Base-by-base conservation (phyloP, 1,140 invertebrate genomes). In the Mamestra configurata region DNA sequence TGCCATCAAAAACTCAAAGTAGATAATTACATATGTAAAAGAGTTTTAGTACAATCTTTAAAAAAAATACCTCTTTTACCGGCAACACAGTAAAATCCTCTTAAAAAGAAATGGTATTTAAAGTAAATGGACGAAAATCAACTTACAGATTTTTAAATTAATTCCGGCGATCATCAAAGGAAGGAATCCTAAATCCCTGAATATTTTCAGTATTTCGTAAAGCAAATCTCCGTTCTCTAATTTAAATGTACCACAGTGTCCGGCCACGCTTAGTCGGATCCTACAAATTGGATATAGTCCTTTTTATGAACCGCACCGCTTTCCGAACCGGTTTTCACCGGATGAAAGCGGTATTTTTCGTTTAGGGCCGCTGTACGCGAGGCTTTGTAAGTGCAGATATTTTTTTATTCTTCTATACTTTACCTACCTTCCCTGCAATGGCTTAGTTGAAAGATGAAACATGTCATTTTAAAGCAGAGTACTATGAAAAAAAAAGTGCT, bases 201-300 rank as follows among this genome's bases (percentile, higher is more conserved):
- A 55, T 55, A 73, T 57, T 35, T 35, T 13, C 35, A 35, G 22
- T 20, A 71, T 71, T 72, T 27, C 22, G 31, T 40, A 40, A 57
- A 40, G 37, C 37, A 76, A 76, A 76, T 61, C 53, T 57, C 55
- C 64, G 37, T 68, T 76, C 55, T 40, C 72, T 76, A 76, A 76
- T 76, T 76, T 76, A 61, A 76, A 76, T 76, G 72, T 76, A 43
- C 37, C 55, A 57, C 15, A 22, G 37, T 76, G 72, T 76, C 72
- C 72, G 22, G 55, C 35, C 37, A 55, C n/a, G 72, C 55, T 61
- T 55, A 76, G 55, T 76, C 55, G 35, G 24, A 40, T 75, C 51
- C 57, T n/a, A 61, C 72, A 88, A 90, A 90, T 90, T 87, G 85
- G 86, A 90, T 88, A 82, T 84, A 80, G 84, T 83, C 85, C 87